Percentiles rank a stretch among this genome's conserved stretches.
Evolutionary conservation across 2,113 vertebrate genomes (phyloP).

Genomic region (Danio rerio): DNA sequence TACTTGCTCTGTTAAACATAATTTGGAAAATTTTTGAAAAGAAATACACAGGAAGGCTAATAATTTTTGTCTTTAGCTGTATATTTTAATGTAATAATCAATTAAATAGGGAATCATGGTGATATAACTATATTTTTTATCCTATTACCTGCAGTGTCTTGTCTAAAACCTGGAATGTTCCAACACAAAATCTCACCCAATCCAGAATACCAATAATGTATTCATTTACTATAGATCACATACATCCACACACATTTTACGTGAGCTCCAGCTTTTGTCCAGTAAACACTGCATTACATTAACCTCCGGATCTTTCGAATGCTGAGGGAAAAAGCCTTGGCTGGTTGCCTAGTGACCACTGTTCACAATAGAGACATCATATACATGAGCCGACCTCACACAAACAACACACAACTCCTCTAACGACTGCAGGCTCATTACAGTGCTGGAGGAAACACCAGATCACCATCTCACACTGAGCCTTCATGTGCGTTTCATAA

Average conservation of each 20-base stretch:
- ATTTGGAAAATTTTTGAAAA: too few relatives aligned
- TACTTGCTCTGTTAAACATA: too few relatives aligned
- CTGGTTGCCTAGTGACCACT: slow-evolving; percentile 71
- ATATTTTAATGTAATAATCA: too few relatives aligned
- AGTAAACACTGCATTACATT: not conserved
- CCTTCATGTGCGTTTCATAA: not conserved
- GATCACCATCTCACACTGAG: not conserved
- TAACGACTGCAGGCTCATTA: not conserved
- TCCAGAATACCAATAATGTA: too few relatives aligned
- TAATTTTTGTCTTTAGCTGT: too few relatives aligned
- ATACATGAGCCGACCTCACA: slow-evolving; percentile 17
- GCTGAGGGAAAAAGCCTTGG: slow-evolving; percentile 53
- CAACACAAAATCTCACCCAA: too few relatives aligned
- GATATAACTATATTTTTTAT: too few relatives aligned
- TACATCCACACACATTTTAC: not conserved
- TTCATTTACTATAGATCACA: too few relatives aligned
- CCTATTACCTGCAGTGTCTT: too few relatives aligned
- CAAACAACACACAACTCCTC: slow-evolving; percentile 15
- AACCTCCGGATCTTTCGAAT: slow-evolving; percentile 50
- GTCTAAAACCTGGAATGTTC: too few relatives aligned
- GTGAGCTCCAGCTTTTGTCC: slow-evolving; percentile 2
- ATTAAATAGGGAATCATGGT: too few relatives aligned
- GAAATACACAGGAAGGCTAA: too few relatives aligned
- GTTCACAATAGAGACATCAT: slow-evolving; percentile 33
- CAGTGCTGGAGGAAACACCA: not conserved